phyloP scores from a whole-genome alignment of 1,140 invertebrate genomes.

The Eupristina koningsbergeri region DNA sequence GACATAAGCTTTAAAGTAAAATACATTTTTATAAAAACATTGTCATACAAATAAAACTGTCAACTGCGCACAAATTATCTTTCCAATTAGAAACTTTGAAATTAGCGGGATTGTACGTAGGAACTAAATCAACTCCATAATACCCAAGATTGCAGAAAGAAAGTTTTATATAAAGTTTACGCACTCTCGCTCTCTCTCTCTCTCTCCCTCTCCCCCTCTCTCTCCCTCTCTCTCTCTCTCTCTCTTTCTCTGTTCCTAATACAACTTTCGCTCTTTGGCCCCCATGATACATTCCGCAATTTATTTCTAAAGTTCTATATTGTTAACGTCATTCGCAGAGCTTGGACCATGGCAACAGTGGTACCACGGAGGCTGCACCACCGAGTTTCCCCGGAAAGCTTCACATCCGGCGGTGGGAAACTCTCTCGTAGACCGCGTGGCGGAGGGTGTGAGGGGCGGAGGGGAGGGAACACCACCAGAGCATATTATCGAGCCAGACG shows the following conservation, averaged over 20 bases:
- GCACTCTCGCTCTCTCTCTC: no score
- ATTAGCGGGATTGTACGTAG: neutral
- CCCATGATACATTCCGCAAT: conserved; percentile 34
- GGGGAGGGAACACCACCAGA: conserved; percentile 40
- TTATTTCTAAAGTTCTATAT: conserved; percentile 47
- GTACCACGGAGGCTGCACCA: neutral
- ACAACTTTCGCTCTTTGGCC: neutral
- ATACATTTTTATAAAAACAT: neutral
- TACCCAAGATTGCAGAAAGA: conserved; percentile 8
- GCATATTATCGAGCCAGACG: conserved; percentile 64
- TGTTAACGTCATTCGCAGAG: conserved; percentile 37
- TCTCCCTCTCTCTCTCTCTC: neutral
- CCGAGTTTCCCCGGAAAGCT: neutral
- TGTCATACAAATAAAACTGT: neutral
- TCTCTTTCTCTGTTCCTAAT: neutral
- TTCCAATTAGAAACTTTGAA: neutral
- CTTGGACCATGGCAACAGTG: neutral
- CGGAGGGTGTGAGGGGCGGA: neutral
- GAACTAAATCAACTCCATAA: conserved; percentile 11
- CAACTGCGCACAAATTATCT: neutral
- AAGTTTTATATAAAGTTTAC: conserved; percentile 20
- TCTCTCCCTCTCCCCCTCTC: neutral
- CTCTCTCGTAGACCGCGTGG: neutral
- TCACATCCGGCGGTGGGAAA: conserved; percentile 2
- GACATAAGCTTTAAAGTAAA: neutral